Base-by-base conservation (phyloP, 1,140 invertebrate genomes). In the Camponotus vicinus region DNA sequence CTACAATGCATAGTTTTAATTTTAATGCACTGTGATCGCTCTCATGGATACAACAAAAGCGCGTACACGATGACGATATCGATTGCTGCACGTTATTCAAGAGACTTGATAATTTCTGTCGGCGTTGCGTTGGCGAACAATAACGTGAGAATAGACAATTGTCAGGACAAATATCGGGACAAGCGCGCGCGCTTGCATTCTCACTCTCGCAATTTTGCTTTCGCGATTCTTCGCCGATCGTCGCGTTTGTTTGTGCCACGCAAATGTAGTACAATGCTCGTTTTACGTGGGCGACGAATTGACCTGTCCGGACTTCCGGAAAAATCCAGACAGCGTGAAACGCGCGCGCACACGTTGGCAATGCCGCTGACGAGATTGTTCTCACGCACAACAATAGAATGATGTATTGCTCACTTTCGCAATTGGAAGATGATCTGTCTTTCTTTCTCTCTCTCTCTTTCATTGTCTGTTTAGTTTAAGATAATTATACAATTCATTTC, bases 361-460 rank as follows among this genome's bases (percentile, higher is more conserved):
- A 9, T 61, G 55, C 52, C 27, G 40, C 55, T 61, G 79, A 73
- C 55, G 79, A 83, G 79, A 83, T 73, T 61, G 66, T 83, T 83
- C 69, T 27, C 40, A 61, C 69, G 79, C 69, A 83, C 79, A 73
- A 83, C 79, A 83, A 83, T 83, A 18, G 69, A 73, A n/a, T 83
- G 79, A 83, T 61, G 55, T 73, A 83, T 73, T 61, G 79, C 55
- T 83, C 79, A 73, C 79, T 73, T 71, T 45, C 40, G 69, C 79
- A 61, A 42, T 61, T 73, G 69, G 40, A 83, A 64, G 69, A 83
- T 83, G 57, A 34, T 59, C 27, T 61, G 21, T 64, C 49, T 15
- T 13, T 52, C 49, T 52, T 15, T 15, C 49, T 52, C 15, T 52
- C 15, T 52, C 49, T 52, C 3, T 52, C 13, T 52, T 3, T 52